Evolutionary conservation across 2,888 invertebrate species (phyloP), one percentile per base, ranked within the genome.

Genomic region (Ligdia adustata): DNA sequence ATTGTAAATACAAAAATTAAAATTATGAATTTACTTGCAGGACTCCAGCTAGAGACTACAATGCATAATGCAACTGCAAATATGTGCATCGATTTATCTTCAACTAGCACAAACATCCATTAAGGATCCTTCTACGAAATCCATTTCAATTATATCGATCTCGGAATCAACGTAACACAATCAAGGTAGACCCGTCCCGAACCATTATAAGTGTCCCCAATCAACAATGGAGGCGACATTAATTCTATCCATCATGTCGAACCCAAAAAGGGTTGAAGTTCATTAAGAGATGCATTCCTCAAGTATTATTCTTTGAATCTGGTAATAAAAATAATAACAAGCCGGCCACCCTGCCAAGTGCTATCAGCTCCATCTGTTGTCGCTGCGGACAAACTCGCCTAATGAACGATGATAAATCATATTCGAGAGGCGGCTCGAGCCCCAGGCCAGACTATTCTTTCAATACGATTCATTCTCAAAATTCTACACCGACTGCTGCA

Each of bases 321-420:
- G 85, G 88, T 82, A 89, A 90, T 89, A 90, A 90, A 89, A 90
- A 90, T 90, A 90, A 89, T 89, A 90, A 90, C 86, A 87, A 85
- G 84, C 76, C 81, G 89, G 89, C 90, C 90, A 90, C 90, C 90
- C 90, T 89, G 90, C 87, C 87, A 89, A 89, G 89, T 89, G 87
- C 84, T 90, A 90, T 90, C 90, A 87, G 89, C 89, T 84, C 89
- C 89, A 90, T 90, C 89, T 90, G 89, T 90, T 90, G 89, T 89
- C 89, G 89, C 76, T 84, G 86, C 87, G 89, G 89, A 90, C 89
- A 90, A 90, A 90, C 89, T 90, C 89, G 81, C 85, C 87, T 90
- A 90, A 90, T 90, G 89, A 90, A 90, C 89, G 89, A 90, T 90
- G 89, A 90, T 90, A 89, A 90, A 90, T 90, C 90, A 90, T 90